Evolutionary conservation across 2,888 invertebrate genomes (phyloP).

Genomic region (Drosophila mimica): DNA sequence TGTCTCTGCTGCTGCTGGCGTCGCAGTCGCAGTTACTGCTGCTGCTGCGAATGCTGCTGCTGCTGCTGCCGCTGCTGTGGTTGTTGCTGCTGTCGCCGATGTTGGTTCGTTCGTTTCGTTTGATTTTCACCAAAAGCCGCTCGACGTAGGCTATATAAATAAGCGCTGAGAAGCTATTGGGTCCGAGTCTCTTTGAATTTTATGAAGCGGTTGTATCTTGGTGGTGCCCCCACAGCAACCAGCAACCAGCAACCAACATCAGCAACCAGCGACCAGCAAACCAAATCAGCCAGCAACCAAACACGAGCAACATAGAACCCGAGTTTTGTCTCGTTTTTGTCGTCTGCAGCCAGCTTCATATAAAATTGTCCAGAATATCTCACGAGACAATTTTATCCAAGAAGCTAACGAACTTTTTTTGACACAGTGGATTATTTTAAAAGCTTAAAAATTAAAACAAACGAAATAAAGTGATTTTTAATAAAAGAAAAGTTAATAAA

Average conservation of each 20-base stretch:
- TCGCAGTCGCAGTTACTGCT: conserved; percentile 21
- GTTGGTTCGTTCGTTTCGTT: conserved; percentile 63
- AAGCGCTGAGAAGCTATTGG: conserved; percentile 85
- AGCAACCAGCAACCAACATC: conserved; percentile 45
- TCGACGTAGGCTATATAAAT: conserved; percentile 86
- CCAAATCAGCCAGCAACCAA: conserved; percentile 34
- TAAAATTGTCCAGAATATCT: conserved; percentile 49
- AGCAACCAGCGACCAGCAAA: conserved; percentile 31
- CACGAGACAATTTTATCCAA: conserved; percentile 44
- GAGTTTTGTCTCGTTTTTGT: conserved; percentile 49
- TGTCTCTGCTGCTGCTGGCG: conserved; percentile 24
- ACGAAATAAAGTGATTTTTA: conserved; percentile 31
- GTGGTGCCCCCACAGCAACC: conserved; percentile 67
- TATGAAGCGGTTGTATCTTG: conserved; percentile 85
- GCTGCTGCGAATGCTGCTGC: conserved; percentile 26
- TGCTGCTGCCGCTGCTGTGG: conserved; percentile 29
- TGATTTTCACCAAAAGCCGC: conserved; percentile 82
- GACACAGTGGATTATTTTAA: conserved; percentile 60
- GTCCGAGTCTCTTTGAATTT: conserved; percentile 85
- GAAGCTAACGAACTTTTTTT: conserved; percentile 64
- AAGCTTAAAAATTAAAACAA: conserved; percentile 14
- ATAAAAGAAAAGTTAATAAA: conserved; percentile 20
- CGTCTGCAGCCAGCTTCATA: conserved; percentile 56
- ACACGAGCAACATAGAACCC: conserved; percentile 50
- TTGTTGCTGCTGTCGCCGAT: conserved; percentile 52